Evolutionary conservation across 2,113 vertebrate genomes (phyloP).

Genomic region (Phocoena sinus): DNA sequence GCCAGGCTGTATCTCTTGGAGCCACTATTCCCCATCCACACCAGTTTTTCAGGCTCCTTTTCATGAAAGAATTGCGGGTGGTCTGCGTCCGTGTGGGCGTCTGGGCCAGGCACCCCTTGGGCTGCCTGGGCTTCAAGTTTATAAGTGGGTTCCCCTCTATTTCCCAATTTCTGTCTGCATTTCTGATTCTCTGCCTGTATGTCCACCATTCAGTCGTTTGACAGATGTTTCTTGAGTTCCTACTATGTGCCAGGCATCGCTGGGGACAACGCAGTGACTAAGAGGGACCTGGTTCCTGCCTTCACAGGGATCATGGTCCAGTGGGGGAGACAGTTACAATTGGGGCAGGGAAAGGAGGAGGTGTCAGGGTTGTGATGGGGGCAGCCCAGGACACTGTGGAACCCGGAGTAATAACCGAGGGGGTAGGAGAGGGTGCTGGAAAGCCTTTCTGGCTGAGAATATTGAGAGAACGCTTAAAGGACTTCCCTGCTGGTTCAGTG

Average conservation of each 20-base stretch:
- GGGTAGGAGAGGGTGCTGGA: neutral
- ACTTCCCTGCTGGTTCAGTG: too few species aligned
- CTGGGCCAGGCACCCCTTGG: too few species aligned
- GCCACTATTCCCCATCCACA: neutral
- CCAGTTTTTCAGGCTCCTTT: neutral
- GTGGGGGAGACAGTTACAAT: neutral
- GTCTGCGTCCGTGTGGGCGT: too few species aligned
- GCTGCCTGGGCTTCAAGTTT: neutral
- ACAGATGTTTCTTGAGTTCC: neutral
- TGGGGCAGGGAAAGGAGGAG: neutral
- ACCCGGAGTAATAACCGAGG: neutral
- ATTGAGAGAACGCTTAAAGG: neutral
- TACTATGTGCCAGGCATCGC: neutral
- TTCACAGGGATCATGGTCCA: neutral
- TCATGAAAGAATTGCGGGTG: neutral
- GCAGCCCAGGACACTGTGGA: neutral
- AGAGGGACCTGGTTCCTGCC: neutral
- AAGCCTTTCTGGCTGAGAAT: neutral
- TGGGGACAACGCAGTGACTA: neutral
- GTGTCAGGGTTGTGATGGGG: too few species aligned
- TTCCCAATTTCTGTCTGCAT: neutral
- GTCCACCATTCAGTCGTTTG: neutral
- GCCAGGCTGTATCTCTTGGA: neutral
- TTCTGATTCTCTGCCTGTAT: neutral
- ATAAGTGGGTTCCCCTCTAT: neutral